Evolutionary conservation across 1,140 invertebrate species (phyloP).

Genomic region (Eurosta solidaginis): DNA sequence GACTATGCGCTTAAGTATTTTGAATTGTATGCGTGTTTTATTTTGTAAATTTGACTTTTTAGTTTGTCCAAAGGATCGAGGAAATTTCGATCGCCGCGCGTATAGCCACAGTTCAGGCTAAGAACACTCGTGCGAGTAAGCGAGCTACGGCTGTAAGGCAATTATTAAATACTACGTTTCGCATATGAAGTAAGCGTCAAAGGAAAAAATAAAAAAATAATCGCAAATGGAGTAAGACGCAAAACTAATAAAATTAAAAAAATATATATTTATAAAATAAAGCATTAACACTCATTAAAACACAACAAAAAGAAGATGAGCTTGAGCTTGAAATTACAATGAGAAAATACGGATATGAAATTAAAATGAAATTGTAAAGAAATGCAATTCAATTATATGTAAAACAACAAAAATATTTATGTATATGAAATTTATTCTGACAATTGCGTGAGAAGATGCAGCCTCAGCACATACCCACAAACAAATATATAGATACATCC

Average conservation of each 20-base stretch:
- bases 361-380: conserved; percentile 16
- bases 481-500: background rate
- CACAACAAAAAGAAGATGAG: background rate
- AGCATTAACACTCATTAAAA: no score
- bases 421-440: background rate
- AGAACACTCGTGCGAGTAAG: conserved; percentile 36
- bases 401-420: background rate
- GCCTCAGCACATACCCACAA: background rate
- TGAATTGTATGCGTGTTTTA: conserved; percentile 12
- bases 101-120: conserved; percentile 32
- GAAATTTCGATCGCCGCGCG: background rate
- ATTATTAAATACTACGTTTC: conserved; percentile 33
- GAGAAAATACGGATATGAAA: background rate
- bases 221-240: background rate
- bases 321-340: background rate
- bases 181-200: background rate
- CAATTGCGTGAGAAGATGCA: conserved; percentile 1
- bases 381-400: background rate
- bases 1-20: background rate
- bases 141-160: conserved; percentile 26
- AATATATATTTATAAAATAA: no score
- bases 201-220: background rate
- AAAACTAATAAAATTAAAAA: background rate
- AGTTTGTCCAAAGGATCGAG: conserved; percentile 13
- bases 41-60: background rate